These are phyloP conservation scores for Tringa solitaria DNA, from an alignment of 2,113 vertebrate species.

Conservation along the genomic window DNA sequence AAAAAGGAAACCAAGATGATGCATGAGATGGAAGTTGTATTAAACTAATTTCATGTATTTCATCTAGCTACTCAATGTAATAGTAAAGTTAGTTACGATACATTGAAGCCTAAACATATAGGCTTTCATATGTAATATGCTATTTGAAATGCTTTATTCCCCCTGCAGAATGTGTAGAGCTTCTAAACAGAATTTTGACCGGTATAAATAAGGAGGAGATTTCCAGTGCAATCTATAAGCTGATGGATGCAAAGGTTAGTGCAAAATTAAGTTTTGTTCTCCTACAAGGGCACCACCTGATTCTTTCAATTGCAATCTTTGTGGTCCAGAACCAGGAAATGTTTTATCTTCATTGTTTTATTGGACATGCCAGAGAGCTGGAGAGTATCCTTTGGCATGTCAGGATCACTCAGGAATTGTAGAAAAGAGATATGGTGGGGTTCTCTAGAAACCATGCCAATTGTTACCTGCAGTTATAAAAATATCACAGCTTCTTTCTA, in stretches of 20 bases:
- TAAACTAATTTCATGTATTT: neutral
- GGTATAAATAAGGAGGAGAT: conserved; percentile 35
- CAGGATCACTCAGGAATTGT: neutral
- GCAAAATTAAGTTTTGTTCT: neutral
- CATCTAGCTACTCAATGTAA: neutral
- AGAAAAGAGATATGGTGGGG: neutral
- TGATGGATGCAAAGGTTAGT: conserved; percentile 64
- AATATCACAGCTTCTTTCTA: neutral
- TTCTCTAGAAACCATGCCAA: neutral
- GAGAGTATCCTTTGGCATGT: neutral
- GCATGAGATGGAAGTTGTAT: neutral
- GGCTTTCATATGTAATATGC: neutral
- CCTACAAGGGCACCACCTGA: neutral
- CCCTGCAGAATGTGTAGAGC: conserved; percentile 34
- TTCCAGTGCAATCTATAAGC: conserved; percentile 39
- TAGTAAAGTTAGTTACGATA: neutral
- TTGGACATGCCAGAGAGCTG: neutral
- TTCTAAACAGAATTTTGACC: conserved; percentile 39
- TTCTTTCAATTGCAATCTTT: neutral
- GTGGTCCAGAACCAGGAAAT: neutral
- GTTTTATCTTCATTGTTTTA: neutral
- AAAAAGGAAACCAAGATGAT: neutral
- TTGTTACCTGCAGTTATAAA: neutral
- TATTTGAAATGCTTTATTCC: neutral
- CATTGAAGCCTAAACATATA: neutral